Evolutionary conservation across 2,113 vertebrate species (phyloP).

Genomic region (Halichoerus grypus): DNA sequence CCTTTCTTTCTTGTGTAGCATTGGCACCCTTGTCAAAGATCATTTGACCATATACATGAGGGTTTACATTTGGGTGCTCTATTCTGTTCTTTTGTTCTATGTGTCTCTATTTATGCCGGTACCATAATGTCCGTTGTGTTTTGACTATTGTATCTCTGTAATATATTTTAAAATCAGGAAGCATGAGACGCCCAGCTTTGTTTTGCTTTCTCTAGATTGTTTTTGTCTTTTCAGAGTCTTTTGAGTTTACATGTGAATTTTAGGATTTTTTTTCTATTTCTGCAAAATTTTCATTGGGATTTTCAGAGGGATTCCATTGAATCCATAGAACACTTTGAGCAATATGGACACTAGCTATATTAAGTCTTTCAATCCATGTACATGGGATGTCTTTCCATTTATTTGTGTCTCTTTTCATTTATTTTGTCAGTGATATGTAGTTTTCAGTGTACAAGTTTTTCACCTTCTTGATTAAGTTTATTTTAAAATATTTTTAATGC

Average conservation of each 20-base stretch:
- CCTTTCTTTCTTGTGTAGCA: neutral
- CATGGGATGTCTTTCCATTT: neutral
- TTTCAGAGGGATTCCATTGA: neutral
- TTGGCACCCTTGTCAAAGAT: neutral
- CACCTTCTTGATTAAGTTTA: neutral
- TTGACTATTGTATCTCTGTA: neutral
- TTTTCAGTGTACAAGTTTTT: neutral
- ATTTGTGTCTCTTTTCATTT: neutral
- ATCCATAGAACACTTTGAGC: neutral
- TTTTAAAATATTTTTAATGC: neutral
- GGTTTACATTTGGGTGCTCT: neutral
- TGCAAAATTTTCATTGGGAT: neutral
- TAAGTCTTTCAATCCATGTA: neutral
- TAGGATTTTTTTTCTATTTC: neutral
- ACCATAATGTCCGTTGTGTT: neutral
- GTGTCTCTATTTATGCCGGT: neutral
- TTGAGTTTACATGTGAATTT: neutral
- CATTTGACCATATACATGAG: neutral
- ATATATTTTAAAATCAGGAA: neutral
- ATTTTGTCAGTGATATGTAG: neutral
- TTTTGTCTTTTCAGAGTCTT: neutral
- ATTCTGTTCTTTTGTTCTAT: neutral
- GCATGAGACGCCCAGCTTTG: neutral
- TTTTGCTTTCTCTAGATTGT: neutral
- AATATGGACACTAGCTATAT: neutral